Percentiles rank a stretch among this genome's conserved stretches.
phyloP scores from a whole-genome alignment of 2,888 invertebrate species.

The Papilio demoleus region DNA sequence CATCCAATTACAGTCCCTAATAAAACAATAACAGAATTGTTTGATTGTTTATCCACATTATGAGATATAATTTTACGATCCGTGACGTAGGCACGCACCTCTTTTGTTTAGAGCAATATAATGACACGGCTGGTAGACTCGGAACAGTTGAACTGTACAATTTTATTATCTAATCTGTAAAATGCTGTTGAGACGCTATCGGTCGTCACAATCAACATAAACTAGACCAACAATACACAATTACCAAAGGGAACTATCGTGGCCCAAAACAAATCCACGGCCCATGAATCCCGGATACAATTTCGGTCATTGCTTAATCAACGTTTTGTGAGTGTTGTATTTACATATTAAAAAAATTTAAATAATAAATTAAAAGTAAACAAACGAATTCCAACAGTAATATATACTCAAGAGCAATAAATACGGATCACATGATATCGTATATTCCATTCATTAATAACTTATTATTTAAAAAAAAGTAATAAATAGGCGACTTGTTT shows the following conservation, averaged over 20 bases:
- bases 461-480: no score
- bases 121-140: slow-evolving; percentile 30
- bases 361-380: background rate
- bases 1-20: background rate
- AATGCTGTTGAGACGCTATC: slow-evolving; percentile 34
- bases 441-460: no score
- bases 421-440: no score
- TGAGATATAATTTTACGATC: slow-evolving; percentile 28
- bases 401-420: no score
- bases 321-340: slow-evolving; percentile 35
- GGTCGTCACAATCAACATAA: slow-evolving; percentile 34
- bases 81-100: slow-evolving; percentile 17
- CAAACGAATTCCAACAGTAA: no score
- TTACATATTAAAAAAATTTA: slow-evolving; percentile 11
- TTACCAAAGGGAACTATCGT: slow-evolving; percentile 48
- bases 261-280: slow-evolving; percentile 46
- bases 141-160: slow-evolving; percentile 17
- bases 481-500: no score
- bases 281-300: slow-evolving; percentile 52
- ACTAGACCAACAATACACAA: slow-evolving; percentile 49
- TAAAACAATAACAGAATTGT: slow-evolving; percentile 6
- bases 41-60: slow-evolving; percentile 6
- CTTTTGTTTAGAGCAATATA: slow-evolving; percentile 34
- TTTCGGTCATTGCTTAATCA: slow-evolving; percentile 42
- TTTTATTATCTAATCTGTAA: slow-evolving; percentile 40